Conservation (phyloP, 2,797 vertebrate species). For the Acrocephalus scirpaceus region DNA sequence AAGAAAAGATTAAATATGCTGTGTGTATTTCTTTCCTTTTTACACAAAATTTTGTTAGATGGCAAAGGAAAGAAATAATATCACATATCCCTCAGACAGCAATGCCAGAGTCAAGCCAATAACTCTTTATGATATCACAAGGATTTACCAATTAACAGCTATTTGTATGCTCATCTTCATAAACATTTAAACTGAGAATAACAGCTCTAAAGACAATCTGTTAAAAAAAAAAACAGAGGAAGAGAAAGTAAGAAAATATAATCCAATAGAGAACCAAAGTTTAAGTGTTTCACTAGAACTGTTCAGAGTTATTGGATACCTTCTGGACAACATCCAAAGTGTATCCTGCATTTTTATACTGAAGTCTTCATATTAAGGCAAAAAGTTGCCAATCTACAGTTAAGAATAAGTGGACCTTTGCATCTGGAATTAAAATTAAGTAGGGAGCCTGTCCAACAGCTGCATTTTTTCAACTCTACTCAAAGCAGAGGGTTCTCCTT, state of each 20-base stretch:
- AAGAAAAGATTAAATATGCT: slow-evolving; percentile 19
- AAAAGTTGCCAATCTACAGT: not conserved
- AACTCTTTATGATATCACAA: not conserved
- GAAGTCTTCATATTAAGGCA: not conserved
- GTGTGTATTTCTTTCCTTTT: not conserved
- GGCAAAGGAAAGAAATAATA: not conserved
- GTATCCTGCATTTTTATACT: not conserved
- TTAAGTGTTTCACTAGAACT: not conserved
- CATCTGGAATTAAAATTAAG: not conserved
- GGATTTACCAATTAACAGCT: slow-evolving; percentile 26
- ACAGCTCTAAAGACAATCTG: not conserved
- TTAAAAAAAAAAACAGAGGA: not conserved
- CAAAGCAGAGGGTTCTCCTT: not conserved
- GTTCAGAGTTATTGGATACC: not conserved
- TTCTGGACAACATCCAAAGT: not conserved
- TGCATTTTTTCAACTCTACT: not conserved
- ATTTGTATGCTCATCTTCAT: slow-evolving; percentile 9
- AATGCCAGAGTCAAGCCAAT: not conserved
- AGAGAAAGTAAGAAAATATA: not conserved
- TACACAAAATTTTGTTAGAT: not conserved
- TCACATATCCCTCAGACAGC: not conserved
- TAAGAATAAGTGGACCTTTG: not conserved
- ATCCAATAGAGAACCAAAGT: not conserved
- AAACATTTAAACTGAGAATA: not conserved
- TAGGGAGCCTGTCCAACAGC: not conserved